These are phyloP conservation scores for Geococcyx californianus DNA, from an alignment of 2,113 vertebrate species.

Conservation along the genomic window DNA sequence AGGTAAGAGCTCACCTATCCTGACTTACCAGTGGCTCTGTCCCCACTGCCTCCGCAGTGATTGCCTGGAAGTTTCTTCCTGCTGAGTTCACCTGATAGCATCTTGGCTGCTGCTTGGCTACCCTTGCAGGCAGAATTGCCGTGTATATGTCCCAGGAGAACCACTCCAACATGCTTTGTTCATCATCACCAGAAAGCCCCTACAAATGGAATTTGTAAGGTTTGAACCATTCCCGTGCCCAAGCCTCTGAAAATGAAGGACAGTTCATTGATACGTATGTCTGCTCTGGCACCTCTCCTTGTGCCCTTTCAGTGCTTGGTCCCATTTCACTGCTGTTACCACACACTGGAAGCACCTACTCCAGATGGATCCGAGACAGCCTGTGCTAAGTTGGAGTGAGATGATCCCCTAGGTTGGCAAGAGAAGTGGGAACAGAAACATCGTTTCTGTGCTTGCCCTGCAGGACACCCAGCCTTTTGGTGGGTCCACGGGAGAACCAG, in stretches of 20 bases:
- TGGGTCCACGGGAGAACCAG: not conserved
- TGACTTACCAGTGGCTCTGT: not conserved
- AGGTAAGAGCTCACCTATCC: not conserved
- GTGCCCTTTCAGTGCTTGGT: accelerated
- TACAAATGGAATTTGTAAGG: accelerated
- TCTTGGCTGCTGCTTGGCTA: not conserved
- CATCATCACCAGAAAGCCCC: not conserved
- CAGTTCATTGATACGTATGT: accelerated
- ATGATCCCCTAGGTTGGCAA: not conserved
- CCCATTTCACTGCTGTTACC: not conserved
- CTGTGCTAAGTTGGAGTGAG: not conserved
- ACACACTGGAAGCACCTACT: not conserved
- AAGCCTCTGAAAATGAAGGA: accelerated
- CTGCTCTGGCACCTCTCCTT: not conserved
- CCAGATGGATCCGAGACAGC: not conserved
- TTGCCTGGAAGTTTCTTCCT: not conserved
- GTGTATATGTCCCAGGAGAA: not conserved
- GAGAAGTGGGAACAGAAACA: not conserved
- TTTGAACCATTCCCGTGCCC: not conserved
- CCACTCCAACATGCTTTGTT: not conserved
- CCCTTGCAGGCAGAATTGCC: not conserved
- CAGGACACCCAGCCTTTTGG: not conserved
- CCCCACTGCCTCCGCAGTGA: not conserved
- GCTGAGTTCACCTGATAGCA: not conserved
- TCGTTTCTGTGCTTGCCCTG: not conserved